Base-by-base conservation (phyloP, 2,888 invertebrate genomes). In the Dolichopus griseipennis region DNA sequence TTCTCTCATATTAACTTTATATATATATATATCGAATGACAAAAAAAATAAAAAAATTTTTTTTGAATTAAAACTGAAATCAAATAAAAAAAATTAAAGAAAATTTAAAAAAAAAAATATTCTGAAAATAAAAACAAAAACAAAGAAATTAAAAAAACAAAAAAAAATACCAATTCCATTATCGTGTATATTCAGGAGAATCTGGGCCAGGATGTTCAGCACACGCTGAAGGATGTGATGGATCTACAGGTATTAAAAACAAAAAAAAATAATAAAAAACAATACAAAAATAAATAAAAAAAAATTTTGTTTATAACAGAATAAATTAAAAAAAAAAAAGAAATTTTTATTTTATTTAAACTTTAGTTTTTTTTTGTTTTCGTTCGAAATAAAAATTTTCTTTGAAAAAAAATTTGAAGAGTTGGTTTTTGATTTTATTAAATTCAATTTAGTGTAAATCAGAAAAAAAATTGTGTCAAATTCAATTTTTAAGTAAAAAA, bases 221-320 rank as follows among this genome's bases (percentile, higher is more conserved):
- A 81, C 93, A 93, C 85, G 90, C 92, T 83, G 93, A 93, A 84
- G 92, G 93, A 86, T 93, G 93, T 87, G 93, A 93, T 85, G 92
- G 92, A 85, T 90, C 92, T 85, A 90, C 93, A 92, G 91, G 88
- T 90, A 87, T 82, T 83, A 69, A 70, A 67, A 70, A 68, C 65
- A 68, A 69, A 67, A 66, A 70, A 71, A 67, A 67, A 66, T n/a
- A 69, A 70, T 43, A 21, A 67, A 67, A 68, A 68, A 12, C 8
- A 52, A 21, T 18, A 15, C 52, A 52, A 52, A 52, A 37, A 7
- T 37, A 8, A 37, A 37, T 37, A 37, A 52, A 12, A 52, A 52
- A 18, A 52, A 15, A 52, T 12, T 52, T 52, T 52, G 9, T 6
- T 12, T n/a, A 2, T 18, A 52, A 52, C n/a, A n/a, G 18, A 52